Evolutionary conservation across 1,140 invertebrate species (phyloP).

Genomic region (Brachionus rotundiformis): DNA sequence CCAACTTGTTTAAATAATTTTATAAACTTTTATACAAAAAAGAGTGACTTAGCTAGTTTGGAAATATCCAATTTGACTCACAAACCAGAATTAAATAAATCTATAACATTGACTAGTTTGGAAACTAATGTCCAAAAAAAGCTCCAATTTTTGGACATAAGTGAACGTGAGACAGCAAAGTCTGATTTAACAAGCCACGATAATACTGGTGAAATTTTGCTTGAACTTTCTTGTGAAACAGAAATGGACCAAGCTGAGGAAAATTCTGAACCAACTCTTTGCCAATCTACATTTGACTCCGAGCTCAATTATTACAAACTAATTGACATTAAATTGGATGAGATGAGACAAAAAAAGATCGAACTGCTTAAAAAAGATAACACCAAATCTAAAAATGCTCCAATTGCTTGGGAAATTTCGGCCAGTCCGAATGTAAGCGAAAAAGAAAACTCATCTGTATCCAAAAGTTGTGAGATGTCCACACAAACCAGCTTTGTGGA

Average conservation of each 20-base stretch:
- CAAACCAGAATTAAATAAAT: not conserved
- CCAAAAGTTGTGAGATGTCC: constrained; percentile 1
- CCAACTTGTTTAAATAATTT: no score
- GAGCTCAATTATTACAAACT: constrained; percentile 32
- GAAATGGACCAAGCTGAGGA: not conserved
- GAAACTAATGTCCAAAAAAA: constrained; percentile 33
- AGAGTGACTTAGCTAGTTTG: not conserved
- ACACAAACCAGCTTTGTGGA: constrained; percentile 46
- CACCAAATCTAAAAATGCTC: not conserved
- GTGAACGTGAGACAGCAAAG: not conserved
- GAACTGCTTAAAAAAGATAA: not conserved
- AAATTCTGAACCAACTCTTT: not conserved
- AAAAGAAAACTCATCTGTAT: not conserved
- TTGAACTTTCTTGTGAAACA: constrained; percentile 18
- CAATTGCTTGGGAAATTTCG: constrained; percentile 30
- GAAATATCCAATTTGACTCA: not conserved
- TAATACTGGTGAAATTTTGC: constrained; percentile 29
- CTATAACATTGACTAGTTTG: not conserved
- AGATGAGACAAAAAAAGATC: constrained; percentile 13
- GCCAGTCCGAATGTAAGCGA: not conserved
- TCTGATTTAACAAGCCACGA: not conserved
- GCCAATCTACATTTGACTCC: not conserved
- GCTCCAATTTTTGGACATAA: constrained; percentile 6
- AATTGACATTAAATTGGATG: constrained; percentile 40
- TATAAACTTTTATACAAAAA: not conserved